These are phyloP conservation scores for Conus ventricosus DNA, from an alignment of 1,140 invertebrate species.

Conservation along the genomic window DNA sequence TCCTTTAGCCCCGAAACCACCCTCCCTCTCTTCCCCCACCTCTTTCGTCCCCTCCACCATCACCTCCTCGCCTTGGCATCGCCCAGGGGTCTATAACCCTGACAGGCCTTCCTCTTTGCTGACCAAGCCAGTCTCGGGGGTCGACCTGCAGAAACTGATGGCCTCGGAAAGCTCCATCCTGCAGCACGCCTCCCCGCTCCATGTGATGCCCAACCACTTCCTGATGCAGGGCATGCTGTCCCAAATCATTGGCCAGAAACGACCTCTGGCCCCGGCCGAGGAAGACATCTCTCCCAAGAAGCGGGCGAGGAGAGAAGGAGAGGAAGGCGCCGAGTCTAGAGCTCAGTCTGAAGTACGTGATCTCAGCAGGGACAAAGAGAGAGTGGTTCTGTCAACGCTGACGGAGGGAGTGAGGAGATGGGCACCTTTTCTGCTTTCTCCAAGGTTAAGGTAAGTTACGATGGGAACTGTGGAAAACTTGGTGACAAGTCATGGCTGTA, in stretches of 20 bases:
- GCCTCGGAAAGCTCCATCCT: background rate
- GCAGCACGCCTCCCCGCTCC: background rate
- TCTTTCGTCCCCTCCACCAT: background rate
- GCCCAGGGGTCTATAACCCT: background rate
- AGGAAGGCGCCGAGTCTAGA: background rate
- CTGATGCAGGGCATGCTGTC: background rate
- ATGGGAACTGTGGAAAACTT: too few species aligned
- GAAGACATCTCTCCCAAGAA: background rate
- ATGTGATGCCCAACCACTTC: background rate
- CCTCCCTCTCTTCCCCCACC: background rate
- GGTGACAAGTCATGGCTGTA: too few species aligned
- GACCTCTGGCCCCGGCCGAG: background rate
- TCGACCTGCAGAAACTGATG: constrained; percentile 11
- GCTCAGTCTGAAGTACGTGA: background rate
- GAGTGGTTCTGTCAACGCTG: constrained; percentile 62
- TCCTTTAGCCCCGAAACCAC: background rate
- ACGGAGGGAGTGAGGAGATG: background rate
- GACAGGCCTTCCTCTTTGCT: background rate
- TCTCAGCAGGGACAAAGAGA: background rate
- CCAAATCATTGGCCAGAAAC: background rate
- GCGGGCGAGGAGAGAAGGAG: background rate
- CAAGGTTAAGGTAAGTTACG: background rate
- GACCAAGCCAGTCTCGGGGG: background rate
- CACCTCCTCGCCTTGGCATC: background rate
- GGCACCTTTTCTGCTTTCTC: background rate